phyloP scores from a whole-genome alignment of 2,888 invertebrate species.

The Troides helena region DNA sequence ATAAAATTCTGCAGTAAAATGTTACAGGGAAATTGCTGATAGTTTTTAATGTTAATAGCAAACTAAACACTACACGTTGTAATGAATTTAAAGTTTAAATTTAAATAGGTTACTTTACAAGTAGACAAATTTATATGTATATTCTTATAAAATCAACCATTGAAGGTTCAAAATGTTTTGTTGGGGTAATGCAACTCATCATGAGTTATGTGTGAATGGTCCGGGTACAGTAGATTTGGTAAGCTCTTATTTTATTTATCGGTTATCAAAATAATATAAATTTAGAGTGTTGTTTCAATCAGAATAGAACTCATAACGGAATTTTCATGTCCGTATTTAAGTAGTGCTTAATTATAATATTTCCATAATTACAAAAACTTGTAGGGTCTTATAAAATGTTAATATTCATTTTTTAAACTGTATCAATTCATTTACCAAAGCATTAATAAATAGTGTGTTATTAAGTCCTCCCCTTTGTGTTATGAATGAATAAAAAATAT shows the following conservation, averaged over 20 bases:
- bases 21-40: constrained; percentile 14
- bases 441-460: too few species aligned
- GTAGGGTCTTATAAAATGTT: too few species aligned
- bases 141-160: constrained; percentile 42
- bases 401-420: too few species aligned
- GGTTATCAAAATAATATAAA: neutral
- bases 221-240: constrained; percentile 64
- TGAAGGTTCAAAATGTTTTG: constrained; percentile 67
- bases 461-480: too few species aligned
- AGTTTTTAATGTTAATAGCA: constrained; percentile 2
- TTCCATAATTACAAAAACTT: too few species aligned
- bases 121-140: constrained; percentile 40
- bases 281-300: neutral
- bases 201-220: constrained; percentile 70
- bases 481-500: neutral
- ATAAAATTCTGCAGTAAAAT: constrained; percentile 27
- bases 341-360: neutral
- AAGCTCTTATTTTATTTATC: constrained; percentile 37
- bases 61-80: neutral
- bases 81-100: constrained; percentile 18
- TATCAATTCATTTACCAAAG: too few species aligned
- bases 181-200: constrained; percentile 77
- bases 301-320: neutral
- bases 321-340: neutral
- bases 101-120: constrained; percentile 53